A percentile compares a stretch with the other conserved stretches of the same genome.
Conservation (phyloP, 1,140 invertebrate species). For the Artemia franciscana region DNA sequence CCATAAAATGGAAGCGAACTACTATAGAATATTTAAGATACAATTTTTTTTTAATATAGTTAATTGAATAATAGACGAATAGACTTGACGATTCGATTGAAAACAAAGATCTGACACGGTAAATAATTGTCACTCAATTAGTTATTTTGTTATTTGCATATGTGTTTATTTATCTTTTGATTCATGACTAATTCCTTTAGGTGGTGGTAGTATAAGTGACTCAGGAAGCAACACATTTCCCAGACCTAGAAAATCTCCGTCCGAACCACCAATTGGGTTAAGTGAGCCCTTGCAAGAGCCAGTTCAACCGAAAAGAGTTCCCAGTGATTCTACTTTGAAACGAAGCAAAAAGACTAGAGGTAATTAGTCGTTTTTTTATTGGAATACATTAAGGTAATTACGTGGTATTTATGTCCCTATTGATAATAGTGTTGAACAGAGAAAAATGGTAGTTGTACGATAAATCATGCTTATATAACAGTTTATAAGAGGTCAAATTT, state of each 20-base stretch:
- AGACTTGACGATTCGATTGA: no score
- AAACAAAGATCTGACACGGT: no score
- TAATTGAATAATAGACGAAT: no score
- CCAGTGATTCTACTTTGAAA: constrained; percentile 16
- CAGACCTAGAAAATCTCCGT: constrained; percentile 13
- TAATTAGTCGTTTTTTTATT: neutral
- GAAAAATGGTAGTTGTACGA: no score
- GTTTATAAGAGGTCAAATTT: no score
- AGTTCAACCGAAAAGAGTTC: constrained; percentile 13
- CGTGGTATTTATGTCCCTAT: no score
- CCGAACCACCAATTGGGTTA: neutral
- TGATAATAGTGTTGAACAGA: no score
- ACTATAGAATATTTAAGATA: no score
- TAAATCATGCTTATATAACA: no score
- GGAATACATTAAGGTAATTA: neutral
- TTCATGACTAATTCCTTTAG: constrained; percentile 3
- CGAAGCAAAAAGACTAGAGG: neutral
- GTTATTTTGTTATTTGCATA: neutral
- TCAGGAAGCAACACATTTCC: constrained; percentile 15
- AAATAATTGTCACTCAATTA: no score
- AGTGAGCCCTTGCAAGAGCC: constrained; percentile 1
- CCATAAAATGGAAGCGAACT: no score
- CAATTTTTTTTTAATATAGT: no score
- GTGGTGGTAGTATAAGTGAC: constrained; percentile 11
- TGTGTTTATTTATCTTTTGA: neutral